These are phyloP conservation scores for Octonoba sinensis DNA, from an alignment of 2,888 invertebrate genomes.

Conservation along the genomic window DNA sequence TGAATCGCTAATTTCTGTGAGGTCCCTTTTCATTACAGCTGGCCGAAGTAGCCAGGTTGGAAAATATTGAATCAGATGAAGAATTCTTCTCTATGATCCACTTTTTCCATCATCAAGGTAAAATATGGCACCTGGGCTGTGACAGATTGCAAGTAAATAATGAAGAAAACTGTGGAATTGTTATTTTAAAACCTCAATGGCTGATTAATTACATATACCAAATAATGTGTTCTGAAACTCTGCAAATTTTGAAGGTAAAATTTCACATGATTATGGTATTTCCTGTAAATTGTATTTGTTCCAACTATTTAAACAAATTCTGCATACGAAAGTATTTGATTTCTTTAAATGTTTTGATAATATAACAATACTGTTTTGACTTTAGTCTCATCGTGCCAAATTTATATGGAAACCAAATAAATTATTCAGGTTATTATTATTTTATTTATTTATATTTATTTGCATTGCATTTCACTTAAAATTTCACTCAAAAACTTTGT, in stretches of 20 bases:
- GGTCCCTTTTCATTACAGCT: constrained; percentile 67
- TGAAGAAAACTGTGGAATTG: constrained; percentile 68
- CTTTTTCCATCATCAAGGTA: constrained; percentile 72
- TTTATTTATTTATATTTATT: too few relatives aligned
- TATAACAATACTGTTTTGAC: not conserved
- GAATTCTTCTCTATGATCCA: constrained; percentile 71
- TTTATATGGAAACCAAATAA: too few relatives aligned
- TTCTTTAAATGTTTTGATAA: not conserved
- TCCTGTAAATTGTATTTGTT: not conserved
- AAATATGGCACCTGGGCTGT: constrained; percentile 69
- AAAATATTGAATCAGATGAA: constrained; percentile 68
- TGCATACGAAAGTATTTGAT: not conserved
- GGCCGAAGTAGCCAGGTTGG: constrained; percentile 69
- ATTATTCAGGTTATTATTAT: too few relatives aligned
- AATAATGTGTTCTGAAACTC: constrained; percentile 43
- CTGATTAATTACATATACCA: constrained; percentile 68
- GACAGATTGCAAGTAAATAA: constrained; percentile 67
- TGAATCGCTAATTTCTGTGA: too few relatives aligned
- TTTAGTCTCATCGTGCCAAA: too few relatives aligned
- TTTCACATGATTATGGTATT: not conserved
- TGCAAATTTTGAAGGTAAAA: constrained; percentile 24
- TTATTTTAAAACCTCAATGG: constrained; percentile 72
- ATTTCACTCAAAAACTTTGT: too few relatives aligned
- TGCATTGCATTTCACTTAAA: too few relatives aligned
- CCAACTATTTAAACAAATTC: too few relatives aligned